Conservation (phyloP, 2,113 vertebrate species). For the Oophaga pumilio region DNA sequence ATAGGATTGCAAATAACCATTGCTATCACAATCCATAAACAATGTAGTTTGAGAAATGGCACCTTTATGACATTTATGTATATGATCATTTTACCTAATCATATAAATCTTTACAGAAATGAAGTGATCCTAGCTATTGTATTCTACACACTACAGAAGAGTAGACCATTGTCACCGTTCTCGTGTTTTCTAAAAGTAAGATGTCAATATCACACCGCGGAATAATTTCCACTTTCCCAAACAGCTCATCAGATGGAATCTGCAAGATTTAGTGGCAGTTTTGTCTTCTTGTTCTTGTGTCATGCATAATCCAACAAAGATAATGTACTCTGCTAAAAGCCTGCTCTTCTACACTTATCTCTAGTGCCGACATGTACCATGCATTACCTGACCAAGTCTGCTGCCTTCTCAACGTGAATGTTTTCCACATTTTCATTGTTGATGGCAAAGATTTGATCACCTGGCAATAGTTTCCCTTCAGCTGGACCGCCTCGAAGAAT, state of each 20-base stretch:
- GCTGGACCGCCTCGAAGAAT: slow-evolving; percentile 81
- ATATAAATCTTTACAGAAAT: background rate
- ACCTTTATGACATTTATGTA: background rate
- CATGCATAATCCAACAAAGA: background rate
- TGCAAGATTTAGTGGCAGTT: background rate
- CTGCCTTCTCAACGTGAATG: slow-evolving; percentile 76
- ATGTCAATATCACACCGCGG: background rate
- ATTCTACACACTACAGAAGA: background rate
- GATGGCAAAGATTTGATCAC: slow-evolving; percentile 88
- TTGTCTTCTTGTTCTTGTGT: background rate
- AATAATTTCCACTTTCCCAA: background rate
- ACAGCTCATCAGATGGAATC: background rate
- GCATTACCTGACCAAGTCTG: slow-evolving; percentile 83
- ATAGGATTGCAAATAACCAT: too few species aligned
- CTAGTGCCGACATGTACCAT: background rate
- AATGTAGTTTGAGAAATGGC: background rate
- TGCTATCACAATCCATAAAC: too few species aligned
- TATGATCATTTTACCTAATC: background rate
- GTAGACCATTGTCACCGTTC: background rate
- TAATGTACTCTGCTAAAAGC: slow-evolving; percentile 13
- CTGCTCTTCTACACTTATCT: slow-evolving; percentile 1
- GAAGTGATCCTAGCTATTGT: background rate
- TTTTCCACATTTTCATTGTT: slow-evolving; percentile 78
- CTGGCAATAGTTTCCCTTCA: slow-evolving; percentile 87
- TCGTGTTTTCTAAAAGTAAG: background rate